Conservation (phyloP, 2,888 invertebrate species). For the Chalcosyrphus nemorum region DNA sequence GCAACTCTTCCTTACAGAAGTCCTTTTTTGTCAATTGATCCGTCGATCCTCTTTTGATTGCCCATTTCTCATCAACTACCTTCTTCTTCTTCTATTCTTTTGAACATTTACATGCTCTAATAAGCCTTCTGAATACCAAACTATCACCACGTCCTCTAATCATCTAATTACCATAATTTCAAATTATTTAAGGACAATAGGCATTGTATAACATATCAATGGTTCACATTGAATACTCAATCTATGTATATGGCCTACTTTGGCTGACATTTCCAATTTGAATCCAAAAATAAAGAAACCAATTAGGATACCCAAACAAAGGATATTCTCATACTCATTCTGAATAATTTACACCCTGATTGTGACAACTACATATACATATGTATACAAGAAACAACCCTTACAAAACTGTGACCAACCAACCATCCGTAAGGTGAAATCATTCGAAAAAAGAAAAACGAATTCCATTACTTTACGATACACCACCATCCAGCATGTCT, state of each 20-base stretch:
- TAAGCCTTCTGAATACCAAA: too few relatives aligned
- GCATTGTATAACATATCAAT: background rate
- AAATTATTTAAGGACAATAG: background rate
- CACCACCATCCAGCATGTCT: conserved; percentile 60
- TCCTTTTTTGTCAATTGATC: too few relatives aligned
- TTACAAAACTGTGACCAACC: conserved; percentile 41
- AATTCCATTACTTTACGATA: conserved; percentile 70
- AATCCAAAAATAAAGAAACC: background rate
- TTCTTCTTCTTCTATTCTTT: too few relatives aligned
- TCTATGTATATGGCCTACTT: background rate
- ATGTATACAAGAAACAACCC: background rate
- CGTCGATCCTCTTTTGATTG: too few relatives aligned
- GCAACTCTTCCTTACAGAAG: too few relatives aligned
- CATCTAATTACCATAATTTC: background rate
- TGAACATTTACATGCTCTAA: too few relatives aligned
- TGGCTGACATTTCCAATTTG: too few relatives aligned
- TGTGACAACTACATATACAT: conserved; percentile 1
- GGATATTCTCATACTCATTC: background rate
- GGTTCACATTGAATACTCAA: too few relatives aligned
- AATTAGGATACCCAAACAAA: background rate
- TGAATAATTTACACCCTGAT: conserved; percentile 1
- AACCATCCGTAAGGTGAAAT: conserved; percentile 64
- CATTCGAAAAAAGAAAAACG: conserved; percentile 70
- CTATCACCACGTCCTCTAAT: too few relatives aligned
- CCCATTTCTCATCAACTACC: too few relatives aligned